Conservation (phyloP, 2,888 invertebrate species). For the Drosophila stalkeri region DNA sequence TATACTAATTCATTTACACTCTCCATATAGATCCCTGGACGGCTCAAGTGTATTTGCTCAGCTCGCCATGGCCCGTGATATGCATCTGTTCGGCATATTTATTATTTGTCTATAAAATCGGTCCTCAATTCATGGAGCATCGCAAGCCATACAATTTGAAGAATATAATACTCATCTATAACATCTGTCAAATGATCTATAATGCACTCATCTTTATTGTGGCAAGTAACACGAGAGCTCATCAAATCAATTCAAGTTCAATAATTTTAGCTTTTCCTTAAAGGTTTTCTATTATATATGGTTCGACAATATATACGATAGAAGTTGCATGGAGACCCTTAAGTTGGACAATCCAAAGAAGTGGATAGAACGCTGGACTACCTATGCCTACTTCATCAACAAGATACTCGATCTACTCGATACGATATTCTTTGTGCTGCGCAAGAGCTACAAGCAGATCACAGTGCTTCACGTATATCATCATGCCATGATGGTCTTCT, state of each 20-base stretch:
- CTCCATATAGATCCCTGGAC: constrained; percentile 39
- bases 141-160: constrained; percentile 90
- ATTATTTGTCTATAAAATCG: constrained; percentile 90
- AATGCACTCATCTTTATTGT: constrained; percentile 87
- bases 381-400: constrained; percentile 70
- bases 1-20: background rate
- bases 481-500: constrained; percentile 90
- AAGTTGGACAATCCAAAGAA: constrained; percentile 27
- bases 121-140: constrained; percentile 90
- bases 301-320: background rate
- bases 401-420: constrained; percentile 91
- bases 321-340: constrained; percentile 22
- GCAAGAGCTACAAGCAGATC: constrained; percentile 95
- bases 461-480: constrained; percentile 95
- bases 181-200: constrained; percentile 93
- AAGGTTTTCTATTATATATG: constrained; percentile 10
- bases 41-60: constrained; percentile 87
- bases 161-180: constrained; percentile 90
- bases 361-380: constrained; percentile 19
- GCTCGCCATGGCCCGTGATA: constrained; percentile 89
- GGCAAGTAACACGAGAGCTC: constrained; percentile 55
- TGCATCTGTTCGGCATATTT: constrained; percentile 88
- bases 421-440: constrained; percentile 94
- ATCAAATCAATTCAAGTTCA: background rate
- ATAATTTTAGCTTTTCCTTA: background rate